Percentiles rank a stretch among this genome's conserved stretches.
Conservation (phyloP, 64 coral and sea anemone species). For the Anthopleura sola region DNA sequence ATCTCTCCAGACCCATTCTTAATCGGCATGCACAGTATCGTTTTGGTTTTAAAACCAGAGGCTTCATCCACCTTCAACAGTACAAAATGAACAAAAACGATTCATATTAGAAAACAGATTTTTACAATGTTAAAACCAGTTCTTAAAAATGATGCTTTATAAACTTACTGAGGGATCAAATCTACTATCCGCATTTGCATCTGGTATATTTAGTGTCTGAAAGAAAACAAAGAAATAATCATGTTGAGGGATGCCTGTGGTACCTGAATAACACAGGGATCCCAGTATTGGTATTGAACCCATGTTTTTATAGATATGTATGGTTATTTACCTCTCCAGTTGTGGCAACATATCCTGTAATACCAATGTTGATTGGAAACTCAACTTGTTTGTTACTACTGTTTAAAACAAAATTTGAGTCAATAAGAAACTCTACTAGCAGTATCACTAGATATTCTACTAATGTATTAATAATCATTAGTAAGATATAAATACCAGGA, state of each 20-base stretch:
- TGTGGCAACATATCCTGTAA: conserved; percentile 96
- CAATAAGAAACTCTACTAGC: neutral
- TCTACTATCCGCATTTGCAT: conserved; percentile 92
- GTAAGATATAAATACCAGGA: conserved; percentile 44
- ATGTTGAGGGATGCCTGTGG: neutral
- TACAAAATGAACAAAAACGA: neutral
- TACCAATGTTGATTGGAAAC: conserved; percentile 98
- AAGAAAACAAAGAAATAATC: neutral
- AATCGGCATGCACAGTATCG: conserved; percentile 96
- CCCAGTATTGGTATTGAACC: too few relatives aligned
- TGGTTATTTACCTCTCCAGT: conserved; percentile 74
- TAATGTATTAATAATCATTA: too few relatives aligned
- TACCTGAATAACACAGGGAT: neutral
- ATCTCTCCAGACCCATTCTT: conserved; percentile 92
- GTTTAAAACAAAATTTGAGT: neutral
- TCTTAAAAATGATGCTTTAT: neutral
- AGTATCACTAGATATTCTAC: too few relatives aligned
- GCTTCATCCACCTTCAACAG: conserved; percentile 81
- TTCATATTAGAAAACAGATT: neutral
- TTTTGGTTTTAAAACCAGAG: conserved; percentile 89
- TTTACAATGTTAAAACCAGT: neutral
- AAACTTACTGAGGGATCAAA: conserved; percentile 96
- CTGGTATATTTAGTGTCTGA: conserved; percentile 92
- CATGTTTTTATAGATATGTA: too few relatives aligned
- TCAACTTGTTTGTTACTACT: conserved; percentile 89